Evolutionary conservation across 2,797 vertebrate genomes (phyloP).

Genomic region (Ceyx erithaca): DNA sequence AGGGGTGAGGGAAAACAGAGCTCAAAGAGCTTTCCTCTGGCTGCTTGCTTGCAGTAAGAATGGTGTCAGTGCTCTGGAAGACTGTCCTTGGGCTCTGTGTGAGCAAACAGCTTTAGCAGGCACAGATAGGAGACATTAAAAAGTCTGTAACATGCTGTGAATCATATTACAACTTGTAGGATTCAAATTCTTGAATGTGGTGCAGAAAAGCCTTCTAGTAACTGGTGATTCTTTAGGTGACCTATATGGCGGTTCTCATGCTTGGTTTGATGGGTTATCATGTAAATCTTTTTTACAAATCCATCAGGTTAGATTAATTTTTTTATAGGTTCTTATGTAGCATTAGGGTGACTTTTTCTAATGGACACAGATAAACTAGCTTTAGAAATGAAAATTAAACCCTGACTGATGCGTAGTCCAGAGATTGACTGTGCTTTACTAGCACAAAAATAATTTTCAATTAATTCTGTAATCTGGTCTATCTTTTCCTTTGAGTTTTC

Average conservation of each 20-base stretch:
- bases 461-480: background rate
- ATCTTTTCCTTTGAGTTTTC: background rate
- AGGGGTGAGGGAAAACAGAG: background rate
- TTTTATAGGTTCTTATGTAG: background rate
- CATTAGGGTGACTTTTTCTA: background rate
- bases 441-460: background rate
- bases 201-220: background rate
- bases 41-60: background rate
- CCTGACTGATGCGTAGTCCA: background rate
- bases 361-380: background rate
- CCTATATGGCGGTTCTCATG: background rate
- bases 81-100: background rate
- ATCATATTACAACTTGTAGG: background rate
- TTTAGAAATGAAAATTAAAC: constrained; percentile 2
- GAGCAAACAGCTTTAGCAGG: background rate
- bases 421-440: background rate
- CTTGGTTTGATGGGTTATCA: background rate
- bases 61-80: background rate
- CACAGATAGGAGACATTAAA: background rate
- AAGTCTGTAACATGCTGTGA: background rate
- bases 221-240: background rate
- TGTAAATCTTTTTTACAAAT: background rate
- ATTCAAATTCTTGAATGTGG: background rate
- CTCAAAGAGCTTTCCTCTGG: background rate
- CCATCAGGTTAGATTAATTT: background rate